Percentiles rank a stretch among this genome's conserved stretches.
phyloP scores from a whole-genome alignment of 2,113 vertebrate genomes.

The Notothenia coriiceps region DNA sequence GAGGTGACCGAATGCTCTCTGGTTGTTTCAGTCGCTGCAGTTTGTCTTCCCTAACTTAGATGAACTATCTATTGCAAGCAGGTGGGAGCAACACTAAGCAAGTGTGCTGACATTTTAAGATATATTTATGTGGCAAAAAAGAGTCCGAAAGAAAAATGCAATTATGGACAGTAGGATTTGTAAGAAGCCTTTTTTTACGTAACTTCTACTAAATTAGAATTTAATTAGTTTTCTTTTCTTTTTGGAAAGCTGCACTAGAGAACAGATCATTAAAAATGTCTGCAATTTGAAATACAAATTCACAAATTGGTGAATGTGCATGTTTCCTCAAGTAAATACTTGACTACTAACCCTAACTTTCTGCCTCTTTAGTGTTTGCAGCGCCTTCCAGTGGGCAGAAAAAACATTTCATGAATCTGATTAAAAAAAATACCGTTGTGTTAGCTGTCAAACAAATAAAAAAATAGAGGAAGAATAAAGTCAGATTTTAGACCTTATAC shows the following conservation, averaged over 20 bases:
- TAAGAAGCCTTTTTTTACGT: neutral
- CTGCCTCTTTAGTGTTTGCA: neutral
- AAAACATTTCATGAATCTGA: neutral
- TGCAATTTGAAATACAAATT: neutral
- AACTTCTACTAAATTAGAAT: neutral
- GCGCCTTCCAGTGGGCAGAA: conserved; percentile 14
- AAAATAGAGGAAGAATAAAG: no score
- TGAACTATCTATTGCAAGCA: neutral
- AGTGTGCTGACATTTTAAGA: conserved; percentile 4
- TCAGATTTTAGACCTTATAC: conserved; percentile 2
- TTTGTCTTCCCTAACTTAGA: conserved; percentile 32
- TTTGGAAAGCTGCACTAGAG: no score
- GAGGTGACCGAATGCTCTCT: conserved; percentile 57
- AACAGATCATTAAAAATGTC: no score
- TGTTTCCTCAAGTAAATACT: neutral
- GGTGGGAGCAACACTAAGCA: conserved; percentile 25
- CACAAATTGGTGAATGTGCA: neutral
- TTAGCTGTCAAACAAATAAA: neutral
- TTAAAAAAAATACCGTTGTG: neutral
- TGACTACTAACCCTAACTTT: neutral
- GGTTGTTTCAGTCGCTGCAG: conserved; percentile 62
- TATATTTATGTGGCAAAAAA: neutral
- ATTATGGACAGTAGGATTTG: conserved; percentile 9
- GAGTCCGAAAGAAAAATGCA: neutral
- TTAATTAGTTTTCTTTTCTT: no score